Evolutionary conservation across 2,113 vertebrate genomes (phyloP).

Genomic region (Ranitomeya imitator): DNA sequence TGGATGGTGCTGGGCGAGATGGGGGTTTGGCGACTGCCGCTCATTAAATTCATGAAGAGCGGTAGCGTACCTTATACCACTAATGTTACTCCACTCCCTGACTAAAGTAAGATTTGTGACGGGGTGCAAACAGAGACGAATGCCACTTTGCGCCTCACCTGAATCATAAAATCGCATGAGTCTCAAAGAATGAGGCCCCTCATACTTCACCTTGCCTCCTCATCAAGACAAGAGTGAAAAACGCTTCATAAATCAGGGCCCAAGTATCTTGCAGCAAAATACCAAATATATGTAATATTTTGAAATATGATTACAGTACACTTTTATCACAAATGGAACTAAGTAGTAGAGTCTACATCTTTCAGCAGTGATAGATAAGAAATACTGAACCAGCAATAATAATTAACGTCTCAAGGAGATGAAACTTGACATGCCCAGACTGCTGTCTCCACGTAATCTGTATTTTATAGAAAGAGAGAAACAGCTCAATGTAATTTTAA

Average conservation of each 20-base stretch:
- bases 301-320: not conserved
- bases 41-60: too few relatives aligned
- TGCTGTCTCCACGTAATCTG: constrained; percentile 86
- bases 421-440: constrained; percentile 83
- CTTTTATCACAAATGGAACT: constrained; percentile 35
- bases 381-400: constrained; percentile 78
- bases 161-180: too few relatives aligned
- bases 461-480: constrained; percentile 84
- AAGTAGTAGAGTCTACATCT: constrained; percentile 72
- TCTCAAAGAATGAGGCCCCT: too few relatives aligned
- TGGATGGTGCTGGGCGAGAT: too few relatives aligned
- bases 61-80: too few relatives aligned
- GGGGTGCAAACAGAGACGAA: too few relatives aligned
- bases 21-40: too few relatives aligned
- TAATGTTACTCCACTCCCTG: too few relatives aligned
- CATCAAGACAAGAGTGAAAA: too few relatives aligned
- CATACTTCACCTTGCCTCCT: too few relatives aligned
- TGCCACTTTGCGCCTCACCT: too few relatives aligned
- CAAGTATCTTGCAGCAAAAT: not conserved
- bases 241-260: not conserved
- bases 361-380: constrained; percentile 77
- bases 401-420: constrained; percentile 84
- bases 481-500: constrained; percentile 80
- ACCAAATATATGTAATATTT: not conserved
- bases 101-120: too few relatives aligned